A percentile compares a stretch with the other conserved stretches of the same genome.
Evolutionary conservation across 2,797 vertebrate species (phyloP).

Genomic region (Pantherophis vulpinus): DNA sequence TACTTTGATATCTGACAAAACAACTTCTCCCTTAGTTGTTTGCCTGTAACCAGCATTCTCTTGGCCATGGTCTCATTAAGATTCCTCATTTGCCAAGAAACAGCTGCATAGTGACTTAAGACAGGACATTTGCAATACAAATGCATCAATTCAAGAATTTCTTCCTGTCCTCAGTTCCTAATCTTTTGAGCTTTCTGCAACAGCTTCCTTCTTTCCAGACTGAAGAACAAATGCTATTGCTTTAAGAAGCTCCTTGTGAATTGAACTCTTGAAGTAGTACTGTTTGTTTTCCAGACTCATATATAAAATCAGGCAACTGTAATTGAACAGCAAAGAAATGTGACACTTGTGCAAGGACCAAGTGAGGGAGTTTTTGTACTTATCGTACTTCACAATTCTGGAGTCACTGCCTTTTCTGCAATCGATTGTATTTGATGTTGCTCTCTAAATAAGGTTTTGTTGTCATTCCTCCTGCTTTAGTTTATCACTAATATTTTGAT

Average conservation of each 20-base stretch:
- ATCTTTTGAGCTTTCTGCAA: not conserved
- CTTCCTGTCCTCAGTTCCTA: not conserved
- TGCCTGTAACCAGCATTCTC: not conserved
- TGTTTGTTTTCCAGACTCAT: not conserved
- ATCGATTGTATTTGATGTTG: not conserved
- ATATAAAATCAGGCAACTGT: not conserved
- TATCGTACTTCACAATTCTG: not conserved
- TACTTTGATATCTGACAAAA: not conserved
- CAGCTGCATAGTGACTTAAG: not conserved
- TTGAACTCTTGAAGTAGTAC: not conserved
- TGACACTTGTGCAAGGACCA: not conserved
- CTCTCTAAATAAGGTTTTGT: not conserved
- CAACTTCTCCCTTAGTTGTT: not conserved
- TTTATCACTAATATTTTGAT: not conserved
- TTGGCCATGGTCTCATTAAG: not conserved
- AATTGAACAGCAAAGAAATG: not conserved
- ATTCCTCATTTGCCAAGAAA: not conserved
- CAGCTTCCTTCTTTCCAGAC: not conserved
- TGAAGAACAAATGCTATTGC: not conserved
- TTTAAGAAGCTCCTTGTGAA: not conserved
- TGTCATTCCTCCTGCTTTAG: not conserved
- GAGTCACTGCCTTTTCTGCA: not conserved
- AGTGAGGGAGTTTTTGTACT: not conserved
- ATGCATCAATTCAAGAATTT: not conserved
- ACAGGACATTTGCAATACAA: not conserved